These are phyloP conservation scores for Pogonomyrmex barbatus DNA, from an alignment of 1,140 invertebrate species.

Conservation along the genomic window DNA sequence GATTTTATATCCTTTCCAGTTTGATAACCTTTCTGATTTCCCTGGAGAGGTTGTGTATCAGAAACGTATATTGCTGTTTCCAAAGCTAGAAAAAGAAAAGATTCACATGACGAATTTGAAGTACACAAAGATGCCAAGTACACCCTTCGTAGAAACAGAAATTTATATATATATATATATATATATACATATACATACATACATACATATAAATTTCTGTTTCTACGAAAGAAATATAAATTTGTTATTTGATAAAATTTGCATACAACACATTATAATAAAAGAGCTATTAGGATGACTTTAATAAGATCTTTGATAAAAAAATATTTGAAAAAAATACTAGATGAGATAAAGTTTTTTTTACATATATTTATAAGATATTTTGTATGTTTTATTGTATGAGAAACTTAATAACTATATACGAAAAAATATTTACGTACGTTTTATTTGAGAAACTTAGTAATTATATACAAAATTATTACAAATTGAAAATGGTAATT, in stretches of 20 bases:
- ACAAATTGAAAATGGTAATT: not conserved
- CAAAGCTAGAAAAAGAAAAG: not conserved
- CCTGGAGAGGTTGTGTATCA: slow-evolving; percentile 41
- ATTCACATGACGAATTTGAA: slow-evolving; percentile 14
- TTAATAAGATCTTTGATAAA: not conserved
- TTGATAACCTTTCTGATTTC: slow-evolving; percentile 56
- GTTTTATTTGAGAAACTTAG: not conserved
- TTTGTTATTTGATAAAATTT: not conserved
- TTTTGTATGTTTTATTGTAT: not conserved
- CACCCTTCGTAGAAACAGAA: not conserved
- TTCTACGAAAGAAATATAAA: not conserved
- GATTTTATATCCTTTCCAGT: slow-evolving; percentile 39
- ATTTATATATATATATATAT: not conserved
- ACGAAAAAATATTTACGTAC: not conserved
- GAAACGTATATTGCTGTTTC: slow-evolving; percentile 27
- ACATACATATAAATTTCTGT: slow-evolving; percentile 6
- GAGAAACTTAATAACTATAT: not conserved
- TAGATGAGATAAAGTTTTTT: not conserved
- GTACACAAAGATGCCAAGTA: not conserved
- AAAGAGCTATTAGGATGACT: not conserved
- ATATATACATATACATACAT: too few relatives aligned
- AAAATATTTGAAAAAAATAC: not conserved
- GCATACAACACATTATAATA: not conserved
- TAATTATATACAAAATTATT: not conserved
- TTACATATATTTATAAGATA: not conserved